Conservation (phyloP, 2,113 vertebrate genomes). For the Spea multiplicata region DNA sequence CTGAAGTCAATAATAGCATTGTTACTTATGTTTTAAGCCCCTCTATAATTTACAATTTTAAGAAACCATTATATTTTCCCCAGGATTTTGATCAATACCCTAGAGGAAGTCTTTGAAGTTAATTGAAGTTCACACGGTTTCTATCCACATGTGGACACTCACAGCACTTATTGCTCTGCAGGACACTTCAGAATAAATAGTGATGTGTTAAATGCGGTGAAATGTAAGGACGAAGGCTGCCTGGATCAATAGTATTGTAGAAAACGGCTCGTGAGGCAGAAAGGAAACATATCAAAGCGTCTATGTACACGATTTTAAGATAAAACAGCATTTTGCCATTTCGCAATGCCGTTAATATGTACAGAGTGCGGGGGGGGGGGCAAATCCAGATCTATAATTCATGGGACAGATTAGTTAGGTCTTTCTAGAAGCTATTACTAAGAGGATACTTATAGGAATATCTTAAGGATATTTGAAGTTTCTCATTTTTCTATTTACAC, state of each 20-base stretch:
- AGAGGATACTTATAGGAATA: too few species aligned
- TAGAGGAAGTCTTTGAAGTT: conserved; percentile 32
- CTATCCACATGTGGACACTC: conserved; percentile 23
- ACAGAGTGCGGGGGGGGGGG: too few species aligned
- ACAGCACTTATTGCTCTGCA: conserved; percentile 35
- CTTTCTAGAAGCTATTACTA: too few species aligned
- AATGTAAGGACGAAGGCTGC: background rate
- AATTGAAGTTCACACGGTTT: conserved; percentile 40
- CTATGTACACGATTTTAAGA: too few species aligned
- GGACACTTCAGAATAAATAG: conserved; percentile 22
- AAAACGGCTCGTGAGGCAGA: background rate
- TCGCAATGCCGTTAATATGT: too few species aligned
- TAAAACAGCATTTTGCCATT: too few species aligned
- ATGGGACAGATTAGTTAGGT: too few species aligned
- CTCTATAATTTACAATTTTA: conserved; percentile 32
- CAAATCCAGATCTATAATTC: too few species aligned
- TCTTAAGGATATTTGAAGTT: too few species aligned
- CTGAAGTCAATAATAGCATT: conserved; percentile 13
- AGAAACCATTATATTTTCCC: conserved; percentile 23
- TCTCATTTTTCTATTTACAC: too few species aligned
- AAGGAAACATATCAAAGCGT: too few species aligned
- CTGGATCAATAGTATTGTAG: conserved; percentile 7
- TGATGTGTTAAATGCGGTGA: conserved; percentile 16
- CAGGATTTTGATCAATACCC: conserved; percentile 39
- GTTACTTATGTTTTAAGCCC: conserved; percentile 2